phyloP scores from a whole-genome alignment of 2,113 vertebrate genomes.

The Erythrolamprus reginae region DNA sequence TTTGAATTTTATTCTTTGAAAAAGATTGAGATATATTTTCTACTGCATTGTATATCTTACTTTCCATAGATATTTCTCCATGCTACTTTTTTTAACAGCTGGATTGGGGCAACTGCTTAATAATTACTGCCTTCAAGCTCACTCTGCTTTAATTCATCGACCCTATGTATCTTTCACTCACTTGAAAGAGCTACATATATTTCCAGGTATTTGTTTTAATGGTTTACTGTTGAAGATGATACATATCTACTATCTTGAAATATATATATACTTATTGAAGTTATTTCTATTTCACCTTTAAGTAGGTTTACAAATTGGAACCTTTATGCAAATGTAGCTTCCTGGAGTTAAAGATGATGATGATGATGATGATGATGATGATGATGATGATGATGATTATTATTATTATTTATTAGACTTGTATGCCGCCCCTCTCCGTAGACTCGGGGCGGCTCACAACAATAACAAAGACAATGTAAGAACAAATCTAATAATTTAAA shows the following conservation, averaged over 20 bases:
- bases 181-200: slow-evolving; percentile 59
- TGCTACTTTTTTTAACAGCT: slow-evolving; percentile 65
- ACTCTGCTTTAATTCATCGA: slow-evolving; percentile 49
- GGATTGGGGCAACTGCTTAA: slow-evolving; percentile 71
- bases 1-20: not conserved
- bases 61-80: slow-evolving; percentile 68
- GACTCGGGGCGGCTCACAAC: too few relatives aligned
- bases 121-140: slow-evolving; percentile 39
- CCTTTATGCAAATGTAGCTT: not conserved
- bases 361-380: too few relatives aligned
- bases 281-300: not conserved
- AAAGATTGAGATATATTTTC: not conserved
- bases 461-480: too few relatives aligned
- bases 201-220: slow-evolving; percentile 67
- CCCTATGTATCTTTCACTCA: slow-evolving; percentile 45
- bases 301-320: not conserved
- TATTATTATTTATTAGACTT: too few relatives aligned
- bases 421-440: too few relatives aligned
- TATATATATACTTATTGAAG: not conserved
- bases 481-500: too few relatives aligned
- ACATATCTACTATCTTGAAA: not conserved
- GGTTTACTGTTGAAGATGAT: not conserved
- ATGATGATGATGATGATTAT: too few relatives aligned
- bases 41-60: not conserved
- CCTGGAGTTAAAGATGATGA: not conserved